Evolutionary conservation across 2,888 invertebrate species (phyloP), one percentile per base, ranked within the genome.

Genomic region (Cephalotes varians): DNA sequence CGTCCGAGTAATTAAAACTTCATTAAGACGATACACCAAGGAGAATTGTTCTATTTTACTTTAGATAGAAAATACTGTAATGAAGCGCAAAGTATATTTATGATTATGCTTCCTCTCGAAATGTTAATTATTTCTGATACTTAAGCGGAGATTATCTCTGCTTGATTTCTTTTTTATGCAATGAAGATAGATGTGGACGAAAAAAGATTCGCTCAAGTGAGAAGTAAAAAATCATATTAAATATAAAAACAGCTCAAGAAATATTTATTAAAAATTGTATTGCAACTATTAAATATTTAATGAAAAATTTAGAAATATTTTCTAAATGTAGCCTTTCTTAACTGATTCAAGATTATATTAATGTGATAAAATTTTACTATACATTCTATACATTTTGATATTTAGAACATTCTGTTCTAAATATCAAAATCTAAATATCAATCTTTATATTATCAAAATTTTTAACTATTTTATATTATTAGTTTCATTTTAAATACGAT

Each of bases 101-200:
- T 54, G 77, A 77, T 71, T 71, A 72, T 34, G 77, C 72, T 76
- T 69, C 37, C 73, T 77, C 56, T 71, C 56, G 72, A 44, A 72
- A 71, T 56, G 77, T 71, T 79, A 71, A 79, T 79, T 79, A 79
- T 79, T 79, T 72, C 77, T 72, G 77, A 79, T 79, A 79, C 77
- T 71, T 79, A 56, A 79, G 56, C 72, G 12, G 44, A 18, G 56
- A 72, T 72, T 79, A 79, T 56, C 31, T 40, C 5, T 44, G 56
- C 56, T 71, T 79, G 56, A 79, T 79, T 79, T 79, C 72, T 56
- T 47, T 71, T 56, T 31, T 28, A 51, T 12, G 31, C 18, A 56
- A 72, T 9, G 34, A 79, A 21, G 25, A 56, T 56, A 34, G 21
- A 49, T 7, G 18, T 9, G 34, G 40, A 0, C 5, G 4, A 31